A percentile compares a stretch with the other conserved stretches of the same genome.
phyloP scores from a whole-genome alignment of 2,797 vertebrate species.

The Labeo calbasu region DNA sequence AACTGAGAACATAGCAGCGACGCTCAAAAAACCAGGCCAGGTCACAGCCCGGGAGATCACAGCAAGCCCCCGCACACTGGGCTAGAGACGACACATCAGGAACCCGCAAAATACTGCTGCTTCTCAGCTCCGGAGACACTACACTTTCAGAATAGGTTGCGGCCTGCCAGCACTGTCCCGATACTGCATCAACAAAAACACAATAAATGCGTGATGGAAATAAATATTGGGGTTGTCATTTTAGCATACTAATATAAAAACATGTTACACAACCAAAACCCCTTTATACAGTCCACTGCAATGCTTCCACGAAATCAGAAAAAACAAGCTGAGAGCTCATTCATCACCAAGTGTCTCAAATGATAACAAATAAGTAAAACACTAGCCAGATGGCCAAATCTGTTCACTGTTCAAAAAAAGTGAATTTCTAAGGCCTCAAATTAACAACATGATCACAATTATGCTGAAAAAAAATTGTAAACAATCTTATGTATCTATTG shows the following conservation, averaged over 20 bases:
- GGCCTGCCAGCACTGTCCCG: conserved; percentile 85
- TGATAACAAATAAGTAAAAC: background rate
- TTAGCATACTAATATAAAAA: background rate
- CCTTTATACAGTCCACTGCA: background rate
- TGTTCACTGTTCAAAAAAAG: background rate
- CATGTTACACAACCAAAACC: background rate
- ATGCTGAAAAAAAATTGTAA: background rate
- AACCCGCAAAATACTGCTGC: conserved; percentile 79
- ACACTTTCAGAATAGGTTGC: conserved; percentile 80
- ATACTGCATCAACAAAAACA: conserved; percentile 74
- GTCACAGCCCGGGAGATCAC: conserved; percentile 83
- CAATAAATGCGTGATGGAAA: conserved; percentile 6
- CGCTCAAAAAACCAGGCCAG: conserved; percentile 88
- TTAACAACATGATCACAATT: background rate
- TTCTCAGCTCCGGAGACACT: conserved; percentile 82
- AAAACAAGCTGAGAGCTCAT: background rate
- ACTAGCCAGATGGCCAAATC: background rate
- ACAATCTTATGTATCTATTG: no score
- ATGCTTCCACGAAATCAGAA: no score
- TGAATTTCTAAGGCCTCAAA: background rate
- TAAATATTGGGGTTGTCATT: background rate
- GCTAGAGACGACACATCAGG: conserved; percentile 77
- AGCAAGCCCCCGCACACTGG: conserved; percentile 83
- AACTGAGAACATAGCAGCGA: conserved; percentile 88
- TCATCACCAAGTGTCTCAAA: background rate